Evolutionary conservation across 2,113 vertebrate species (phyloP).

Genomic region (Archocentrus centrarchus): DNA sequence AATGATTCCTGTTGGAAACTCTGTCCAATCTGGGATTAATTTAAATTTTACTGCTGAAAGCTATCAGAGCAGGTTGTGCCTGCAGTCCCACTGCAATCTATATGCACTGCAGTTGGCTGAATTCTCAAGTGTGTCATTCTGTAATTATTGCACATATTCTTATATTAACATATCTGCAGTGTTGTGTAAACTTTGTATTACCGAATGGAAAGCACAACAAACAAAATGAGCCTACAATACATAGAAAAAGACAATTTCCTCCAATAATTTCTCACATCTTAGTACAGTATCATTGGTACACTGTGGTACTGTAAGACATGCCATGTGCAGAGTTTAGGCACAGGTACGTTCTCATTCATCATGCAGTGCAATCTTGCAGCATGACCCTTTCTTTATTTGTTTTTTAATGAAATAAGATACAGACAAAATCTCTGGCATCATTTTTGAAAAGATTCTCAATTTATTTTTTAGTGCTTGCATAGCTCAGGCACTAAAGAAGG

Average conservation of each 20-base stretch:
- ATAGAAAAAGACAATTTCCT: background rate
- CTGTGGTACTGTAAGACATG: background rate
- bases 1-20: background rate
- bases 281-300: background rate
- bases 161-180: background rate
- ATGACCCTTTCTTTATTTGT: background rate
- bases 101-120: conserved; percentile 7
- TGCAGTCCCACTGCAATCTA: conserved; percentile 35
- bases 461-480: background rate
- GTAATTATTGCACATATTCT: conserved; percentile 13
- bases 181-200: background rate
- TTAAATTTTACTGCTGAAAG: conserved; percentile 22
- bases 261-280: background rate
- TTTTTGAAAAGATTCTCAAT: background rate
- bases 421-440: background rate
- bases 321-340: background rate
- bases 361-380: background rate
- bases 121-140: conserved; percentile 45
- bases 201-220: background rate
- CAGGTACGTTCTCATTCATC: background rate
- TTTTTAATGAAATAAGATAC: background rate
- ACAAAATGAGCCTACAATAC: background rate
- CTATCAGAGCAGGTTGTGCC: background rate
- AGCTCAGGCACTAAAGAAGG: rapidly evolving
- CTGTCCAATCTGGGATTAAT: conserved; percentile 16